Percentiles rank a stretch among this genome's conserved stretches.
Conservation (phyloP, 2,888 invertebrate genomes). For the Abscondita cerata region DNA sequence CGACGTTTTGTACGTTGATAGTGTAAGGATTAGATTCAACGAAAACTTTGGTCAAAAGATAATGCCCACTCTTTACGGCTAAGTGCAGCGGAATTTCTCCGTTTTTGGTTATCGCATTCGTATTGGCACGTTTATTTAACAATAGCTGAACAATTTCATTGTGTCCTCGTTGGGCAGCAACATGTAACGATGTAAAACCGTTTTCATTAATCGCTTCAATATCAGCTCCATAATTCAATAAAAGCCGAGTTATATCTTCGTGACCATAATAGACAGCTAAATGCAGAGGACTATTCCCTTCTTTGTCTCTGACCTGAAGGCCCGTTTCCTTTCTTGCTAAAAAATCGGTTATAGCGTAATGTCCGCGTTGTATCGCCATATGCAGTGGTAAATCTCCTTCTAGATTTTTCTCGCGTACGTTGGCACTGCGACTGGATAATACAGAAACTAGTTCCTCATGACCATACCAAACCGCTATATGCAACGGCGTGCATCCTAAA, state of each 20-base stretch:
- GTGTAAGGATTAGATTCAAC: background rate
- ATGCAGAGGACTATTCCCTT: background rate
- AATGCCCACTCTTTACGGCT: background rate
- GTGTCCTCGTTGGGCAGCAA: background rate
- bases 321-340: background rate
- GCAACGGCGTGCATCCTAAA: background rate
- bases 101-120: background rate
- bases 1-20: background rate
- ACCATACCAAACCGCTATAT: background rate
- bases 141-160: background rate
- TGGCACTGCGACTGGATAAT: background rate
- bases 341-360: background rate
- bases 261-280: background rate
- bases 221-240: background rate
- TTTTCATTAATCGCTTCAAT: background rate
- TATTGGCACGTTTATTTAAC: background rate
- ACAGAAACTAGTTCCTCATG: background rate
- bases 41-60: background rate
- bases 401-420: background rate
- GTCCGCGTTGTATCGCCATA: background rate
- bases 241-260: background rate
- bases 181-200: conserved; percentile 2
- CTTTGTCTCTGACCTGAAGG: background rate
- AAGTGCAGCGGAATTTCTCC: conserved; percentile 2
- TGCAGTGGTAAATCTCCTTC: background rate